These are phyloP conservation scores for Ceratothoa steindachneri DNA, from an alignment of 2,888 invertebrate species.

Conservation along the genomic window DNA sequence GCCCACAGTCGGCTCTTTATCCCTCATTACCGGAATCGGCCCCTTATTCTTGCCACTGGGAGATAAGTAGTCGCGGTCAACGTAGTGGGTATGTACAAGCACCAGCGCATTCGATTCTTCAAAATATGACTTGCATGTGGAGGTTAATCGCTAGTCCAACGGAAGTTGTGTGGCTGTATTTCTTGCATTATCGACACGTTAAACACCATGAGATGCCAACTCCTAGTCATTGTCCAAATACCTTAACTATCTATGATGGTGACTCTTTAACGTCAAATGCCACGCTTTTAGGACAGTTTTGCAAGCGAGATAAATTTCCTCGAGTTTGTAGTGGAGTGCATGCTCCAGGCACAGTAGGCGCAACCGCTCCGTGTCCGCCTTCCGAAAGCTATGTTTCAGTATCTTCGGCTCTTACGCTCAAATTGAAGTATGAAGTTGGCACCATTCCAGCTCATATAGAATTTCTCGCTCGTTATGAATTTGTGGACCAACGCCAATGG, in stretches of 20 bases:
- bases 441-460: conserved; percentile 43
- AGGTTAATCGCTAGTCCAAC: conserved; percentile 57
- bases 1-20: conserved; percentile 20
- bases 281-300: conserved; percentile 31
- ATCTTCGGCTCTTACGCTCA: conserved; percentile 35
- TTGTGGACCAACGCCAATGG: conserved; percentile 45
- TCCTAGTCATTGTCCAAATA: conserved; percentile 39
- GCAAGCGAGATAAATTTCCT: conserved; percentile 33
- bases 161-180: conserved; percentile 77
- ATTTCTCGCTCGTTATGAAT: conserved; percentile 42
- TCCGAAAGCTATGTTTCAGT: conserved; percentile 40
- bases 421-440: conserved; percentile 38
- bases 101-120: conserved; percentile 71
- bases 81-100: conserved; percentile 69
- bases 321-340: conserved; percentile 44
- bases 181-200: conserved; percentile 65
- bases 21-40: conserved; percentile 37
- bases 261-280: not conserved
- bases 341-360: conserved; percentile 31
- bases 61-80: conserved; percentile 69
- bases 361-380: conserved; percentile 40
- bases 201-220: conserved; percentile 38
- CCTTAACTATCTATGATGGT: conserved; percentile 36
- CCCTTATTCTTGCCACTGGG: conserved; percentile 63
- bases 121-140: conserved; percentile 76